Percentiles rank a stretch among this genome's conserved stretches.
Evolutionary conservation across 2,113 vertebrate species (phyloP).

Genomic region (Zeus faber): DNA sequence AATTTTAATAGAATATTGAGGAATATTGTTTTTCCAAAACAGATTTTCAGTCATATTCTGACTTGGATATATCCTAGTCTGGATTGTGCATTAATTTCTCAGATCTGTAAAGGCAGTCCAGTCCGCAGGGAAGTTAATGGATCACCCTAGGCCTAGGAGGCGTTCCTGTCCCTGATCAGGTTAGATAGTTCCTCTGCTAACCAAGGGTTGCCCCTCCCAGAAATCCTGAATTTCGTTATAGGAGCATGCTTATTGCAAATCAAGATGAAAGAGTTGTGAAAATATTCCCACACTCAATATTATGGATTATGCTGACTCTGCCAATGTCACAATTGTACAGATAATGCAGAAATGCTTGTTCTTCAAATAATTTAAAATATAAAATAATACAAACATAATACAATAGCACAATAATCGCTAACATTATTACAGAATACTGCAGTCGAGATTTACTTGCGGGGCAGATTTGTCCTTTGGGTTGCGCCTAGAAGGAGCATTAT

Average conservation of each 20-base stretch:
- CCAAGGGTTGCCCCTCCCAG: slow-evolving; percentile 2
- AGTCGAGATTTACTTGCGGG: slow-evolving; percentile 6
- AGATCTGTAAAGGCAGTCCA: not conserved
- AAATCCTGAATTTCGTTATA: slow-evolving; percentile 5
- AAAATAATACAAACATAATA: not conserved
- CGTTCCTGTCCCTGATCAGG: not conserved
- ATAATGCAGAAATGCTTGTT: slow-evolving; percentile 16
- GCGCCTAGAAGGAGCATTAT: slow-evolving; percentile 9
- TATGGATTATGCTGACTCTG: slow-evolving; percentile 5
- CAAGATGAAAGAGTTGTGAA: slow-evolving; percentile 1
- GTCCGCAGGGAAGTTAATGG: not conserved
- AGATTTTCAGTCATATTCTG: not conserved
- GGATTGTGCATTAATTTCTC: not conserved
- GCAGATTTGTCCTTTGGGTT: slow-evolving; percentile 18
- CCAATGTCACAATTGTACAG: slow-evolving; percentile 14
- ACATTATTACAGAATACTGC: slow-evolving; percentile 17
- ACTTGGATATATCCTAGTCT: not conserved
- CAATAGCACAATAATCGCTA: slow-evolving; percentile 13
- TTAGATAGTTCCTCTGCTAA: not conserved
- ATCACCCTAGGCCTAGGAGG: not conserved
- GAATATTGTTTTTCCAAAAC: not conserved
- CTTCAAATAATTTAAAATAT: slow-evolving; percentile 13
- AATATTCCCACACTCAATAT: slow-evolving; percentile 18
- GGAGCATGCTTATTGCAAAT: slow-evolving; percentile 16
- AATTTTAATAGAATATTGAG: not conserved